These are phyloP conservation scores for Archips xylosteana DNA, from an alignment of 2,888 invertebrate genomes.

Conservation along the genomic window DNA sequence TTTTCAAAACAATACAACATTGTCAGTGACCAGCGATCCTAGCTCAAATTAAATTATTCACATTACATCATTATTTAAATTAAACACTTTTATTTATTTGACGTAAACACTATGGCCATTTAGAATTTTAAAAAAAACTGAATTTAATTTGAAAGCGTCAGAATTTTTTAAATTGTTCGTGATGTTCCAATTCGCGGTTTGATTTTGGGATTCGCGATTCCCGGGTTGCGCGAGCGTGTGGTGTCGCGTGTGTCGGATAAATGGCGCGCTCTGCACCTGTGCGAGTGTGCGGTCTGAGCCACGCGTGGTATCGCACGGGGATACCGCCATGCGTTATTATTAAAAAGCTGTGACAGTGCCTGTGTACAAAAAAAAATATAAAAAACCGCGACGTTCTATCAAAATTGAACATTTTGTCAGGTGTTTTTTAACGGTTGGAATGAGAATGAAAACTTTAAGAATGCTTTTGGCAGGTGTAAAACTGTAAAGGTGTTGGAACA, in stretches of 20 bases:
- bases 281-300: slow-evolving; percentile 54
- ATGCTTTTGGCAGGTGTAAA: too few species aligned
- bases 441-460: too few species aligned
- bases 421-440: too few species aligned
- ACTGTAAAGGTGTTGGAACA: too few species aligned
- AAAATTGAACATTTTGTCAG: too few species aligned
- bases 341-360: not conserved
- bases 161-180: slow-evolving; percentile 15
- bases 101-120: slow-evolving; percentile 23
- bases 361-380: not conserved
- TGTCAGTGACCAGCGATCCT: slow-evolving; percentile 51
- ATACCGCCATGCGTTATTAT: slow-evolving; percentile 41
- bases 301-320: slow-evolving; percentile 61
- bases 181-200: slow-evolving; percentile 38
- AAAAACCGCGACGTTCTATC: not conserved
- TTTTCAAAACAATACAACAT: slow-evolving; percentile 65
- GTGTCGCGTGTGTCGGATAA: slow-evolving; percentile 76
- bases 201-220: slow-evolving; percentile 33
- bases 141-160: slow-evolving; percentile 14
- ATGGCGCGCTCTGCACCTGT: slow-evolving; percentile 76
- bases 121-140: slow-evolving; percentile 2
- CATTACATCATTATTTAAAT: slow-evolving; percentile 39
- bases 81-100: slow-evolving; percentile 15
- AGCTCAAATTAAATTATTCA: slow-evolving; percentile 50
- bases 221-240: slow-evolving; percentile 68